These are phyloP conservation scores for Platycnemis pennipes DNA, from an alignment of 2,888 invertebrate genomes.

Conservation along the genomic window DNA sequence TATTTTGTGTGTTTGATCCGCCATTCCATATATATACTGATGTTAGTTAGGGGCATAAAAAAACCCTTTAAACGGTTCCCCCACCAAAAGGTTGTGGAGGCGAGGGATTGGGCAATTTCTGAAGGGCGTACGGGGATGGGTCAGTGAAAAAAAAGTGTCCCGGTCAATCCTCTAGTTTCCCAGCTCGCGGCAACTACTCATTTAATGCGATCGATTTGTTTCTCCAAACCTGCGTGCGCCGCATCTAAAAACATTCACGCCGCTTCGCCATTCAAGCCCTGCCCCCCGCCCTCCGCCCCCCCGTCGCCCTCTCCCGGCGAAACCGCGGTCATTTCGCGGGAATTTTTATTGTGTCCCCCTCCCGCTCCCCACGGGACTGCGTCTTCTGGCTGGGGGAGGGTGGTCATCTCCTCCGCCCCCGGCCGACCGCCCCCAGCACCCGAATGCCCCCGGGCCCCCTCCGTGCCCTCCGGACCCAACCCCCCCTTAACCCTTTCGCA, in stretches of 20 bases:
- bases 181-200: neutral
- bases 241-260: neutral
- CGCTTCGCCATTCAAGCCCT: neutral
- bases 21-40: neutral
- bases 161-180: neutral
- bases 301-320: conserved; percentile 21
- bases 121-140: neutral
- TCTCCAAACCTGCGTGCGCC: conserved; percentile 1
- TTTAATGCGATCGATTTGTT: neutral
- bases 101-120: neutral
- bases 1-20: neutral
- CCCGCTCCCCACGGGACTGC: conserved; percentile 48
- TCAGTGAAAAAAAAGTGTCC: neutral
- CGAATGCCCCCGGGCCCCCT: no score
- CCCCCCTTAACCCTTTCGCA: conserved; percentile 73
- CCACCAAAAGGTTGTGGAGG: neutral
- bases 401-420: conserved; percentile 4
- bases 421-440: neutral
- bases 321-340: conserved; percentile 64
- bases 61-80: neutral
- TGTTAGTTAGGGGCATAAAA: neutral
- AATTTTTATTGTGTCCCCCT: conserved; percentile 50
- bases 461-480: conserved; percentile 71
- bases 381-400: neutral
- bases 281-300: neutral